A percentile compares a stretch with the other conserved stretches of the same genome.
Evolutionary conservation across 2,888 invertebrate species (phyloP).

Genomic region (Onchidella celtica): DNA sequence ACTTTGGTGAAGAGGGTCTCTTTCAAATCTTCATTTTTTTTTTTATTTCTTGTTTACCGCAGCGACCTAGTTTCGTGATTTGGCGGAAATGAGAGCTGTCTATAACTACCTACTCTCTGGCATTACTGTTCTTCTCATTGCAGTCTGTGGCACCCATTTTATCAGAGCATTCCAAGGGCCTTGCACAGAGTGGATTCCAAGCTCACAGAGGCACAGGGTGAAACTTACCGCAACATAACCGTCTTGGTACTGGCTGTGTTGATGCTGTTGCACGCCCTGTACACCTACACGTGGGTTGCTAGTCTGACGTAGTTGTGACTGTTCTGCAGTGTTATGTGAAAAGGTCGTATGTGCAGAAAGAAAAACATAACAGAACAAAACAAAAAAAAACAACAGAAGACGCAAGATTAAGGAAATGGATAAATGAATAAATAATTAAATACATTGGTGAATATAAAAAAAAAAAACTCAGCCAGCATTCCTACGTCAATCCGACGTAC

Average conservation of each 20-base stretch:
- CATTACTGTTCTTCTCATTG: background rate
- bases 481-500: too few species aligned
- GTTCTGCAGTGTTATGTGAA: too few species aligned
- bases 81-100: background rate
- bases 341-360: too few species aligned
- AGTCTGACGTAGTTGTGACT: too few species aligned
- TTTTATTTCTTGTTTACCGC: background rate
- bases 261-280: constrained; percentile 5
- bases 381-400: too few species aligned
- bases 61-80: background rate
- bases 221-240: too few species aligned
- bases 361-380: too few species aligned
- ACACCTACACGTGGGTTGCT: constrained; percentile 10
- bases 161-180: background rate
- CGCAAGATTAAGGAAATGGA: too few species aligned
- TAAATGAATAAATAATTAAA: too few species aligned
- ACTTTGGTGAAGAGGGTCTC: background rate
- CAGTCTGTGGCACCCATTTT: constrained; percentile 1
- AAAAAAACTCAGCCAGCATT: too few species aligned
- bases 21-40: background rate
- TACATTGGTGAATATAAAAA: too few species aligned
- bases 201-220: too few species aligned
- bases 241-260: background rate
- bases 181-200: background rate
- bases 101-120: background rate